Base-by-base conservation (phyloP, 2,888 invertebrate genomes). In the Aspidiotus destructor region DNA sequence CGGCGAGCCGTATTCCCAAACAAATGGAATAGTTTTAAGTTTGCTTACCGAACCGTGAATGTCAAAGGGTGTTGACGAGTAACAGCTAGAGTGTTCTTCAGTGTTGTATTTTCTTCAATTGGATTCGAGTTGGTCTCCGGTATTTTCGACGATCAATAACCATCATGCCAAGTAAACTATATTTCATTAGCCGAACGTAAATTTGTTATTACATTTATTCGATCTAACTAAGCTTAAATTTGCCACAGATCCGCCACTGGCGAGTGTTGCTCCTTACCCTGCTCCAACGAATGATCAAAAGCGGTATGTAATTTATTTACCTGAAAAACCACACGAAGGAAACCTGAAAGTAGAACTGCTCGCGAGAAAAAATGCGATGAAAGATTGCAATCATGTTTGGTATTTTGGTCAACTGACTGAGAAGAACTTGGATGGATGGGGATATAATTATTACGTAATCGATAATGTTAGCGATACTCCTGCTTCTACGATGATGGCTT, bases 341-440 rank as follows among this genome's bases (percentile, higher is more conserved):
- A 15, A 13, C 10, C 10, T 64, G 13, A 41, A 60, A 55, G 16
- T 44, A 52, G 8, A 52, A 52, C n/a, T 52, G 1, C 52, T n/a
- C 11, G 52, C 52, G 11, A 52, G 13, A 52, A 52, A 52, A 52
- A n/a, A 52, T 11, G 52, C 52, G n/a, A 52, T 52, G 52, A 52
- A 52, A 52, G 52, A 52, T 52, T 52, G 52, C n/a, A 52, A 52
- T 52, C 52, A 52, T 3, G 52, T 52, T n/a, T 52, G 52, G 52
- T 52, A n/a, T 52, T 11, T 11, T 5, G 52, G 52, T 52, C 11
- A 52, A n/a, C 52, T 52, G n/a, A n/a, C 1, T 11, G 5, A 1
- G n/a, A 52, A 5, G n/a, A 5, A 11, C n/a, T 52, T 52, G n/a
- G n/a, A n/a, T 1, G 52, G 52, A 52, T 52, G 52, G 52, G 52